Conservation (phyloP, 2,797 vertebrate genomes). For the Podarcis siculus region DNA sequence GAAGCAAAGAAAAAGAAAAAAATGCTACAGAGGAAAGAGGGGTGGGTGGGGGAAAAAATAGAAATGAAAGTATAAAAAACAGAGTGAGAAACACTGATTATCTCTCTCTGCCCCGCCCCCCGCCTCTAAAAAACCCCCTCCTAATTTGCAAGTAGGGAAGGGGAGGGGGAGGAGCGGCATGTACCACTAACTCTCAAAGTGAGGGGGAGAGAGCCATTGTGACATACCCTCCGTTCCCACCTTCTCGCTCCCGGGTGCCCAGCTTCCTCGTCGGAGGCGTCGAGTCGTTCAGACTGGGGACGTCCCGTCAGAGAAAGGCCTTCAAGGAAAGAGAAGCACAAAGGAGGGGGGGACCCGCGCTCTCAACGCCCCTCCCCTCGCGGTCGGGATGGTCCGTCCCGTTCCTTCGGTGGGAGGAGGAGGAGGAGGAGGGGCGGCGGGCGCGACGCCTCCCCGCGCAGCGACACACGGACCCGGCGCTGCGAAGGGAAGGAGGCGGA, state of each 20-base stretch:
- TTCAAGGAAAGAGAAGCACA: not conserved
- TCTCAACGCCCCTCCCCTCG: constrained; percentile 19
- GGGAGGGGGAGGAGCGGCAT: constrained; percentile 34
- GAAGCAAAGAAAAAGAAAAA: not conserved
- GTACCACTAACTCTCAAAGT: constrained; percentile 54
- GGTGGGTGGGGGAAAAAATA: not conserved
- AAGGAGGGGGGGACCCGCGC: not conserved
- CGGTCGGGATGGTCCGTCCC: constrained; percentile 60
- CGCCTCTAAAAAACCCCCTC: not conserved
- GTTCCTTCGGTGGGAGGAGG: constrained; percentile 54
- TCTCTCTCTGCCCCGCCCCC: no score
- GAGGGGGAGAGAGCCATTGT: not conserved
- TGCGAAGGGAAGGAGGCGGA: constrained; percentile 33
- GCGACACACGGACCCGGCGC: constrained; percentile 59
- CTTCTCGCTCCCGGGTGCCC: not conserved
- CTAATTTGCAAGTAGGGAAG: constrained; percentile 1
- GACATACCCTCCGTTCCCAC: not conserved
- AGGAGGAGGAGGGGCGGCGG: constrained; percentile 48
- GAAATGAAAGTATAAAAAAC: not conserved
- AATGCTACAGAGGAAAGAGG: not conserved
- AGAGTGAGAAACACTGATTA: constrained; percentile 1
- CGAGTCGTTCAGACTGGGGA: fast-evolving
- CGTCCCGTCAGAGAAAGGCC: no score
- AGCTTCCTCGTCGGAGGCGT: not conserved
- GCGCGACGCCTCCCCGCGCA: constrained; percentile 50